phyloP scores from a whole-genome alignment of 2,888 invertebrate genomes.

The Oxyscelio sp. region DNA sequence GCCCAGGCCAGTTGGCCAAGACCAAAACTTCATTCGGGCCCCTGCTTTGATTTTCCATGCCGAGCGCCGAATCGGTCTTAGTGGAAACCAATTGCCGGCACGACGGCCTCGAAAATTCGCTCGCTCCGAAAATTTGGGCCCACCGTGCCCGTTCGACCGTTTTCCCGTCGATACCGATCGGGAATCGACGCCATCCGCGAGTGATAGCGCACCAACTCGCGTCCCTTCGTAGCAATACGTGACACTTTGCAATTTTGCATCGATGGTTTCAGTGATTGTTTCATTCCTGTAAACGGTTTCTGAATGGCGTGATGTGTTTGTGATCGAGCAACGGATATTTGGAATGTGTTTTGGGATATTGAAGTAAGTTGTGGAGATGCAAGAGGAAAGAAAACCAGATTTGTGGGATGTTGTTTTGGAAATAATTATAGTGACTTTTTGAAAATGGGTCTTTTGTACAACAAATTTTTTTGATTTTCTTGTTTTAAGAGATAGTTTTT shows the following conservation, averaged over 20 bases:
- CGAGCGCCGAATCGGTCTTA: constrained; percentile 8
- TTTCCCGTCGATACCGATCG: not conserved
- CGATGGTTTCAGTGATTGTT: not conserved
- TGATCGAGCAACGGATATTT: no score
- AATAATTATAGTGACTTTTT: no score
- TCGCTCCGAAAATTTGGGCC: constrained; percentile 1
- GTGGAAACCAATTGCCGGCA: constrained; percentile 36
- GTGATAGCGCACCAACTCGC: constrained; percentile 49
- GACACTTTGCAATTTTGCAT: constrained; percentile 9
- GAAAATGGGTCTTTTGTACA: no score
- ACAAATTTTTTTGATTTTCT: no score
- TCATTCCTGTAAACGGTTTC: no score
- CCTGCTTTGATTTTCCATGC: constrained; percentile 41
- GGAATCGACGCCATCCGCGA: constrained; percentile 42
- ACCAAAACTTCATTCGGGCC: constrained; percentile 63
- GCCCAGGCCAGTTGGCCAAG: no score
- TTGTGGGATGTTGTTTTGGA: no score
- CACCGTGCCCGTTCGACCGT: not conserved
- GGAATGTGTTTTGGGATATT: no score
- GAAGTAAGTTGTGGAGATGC: no score
- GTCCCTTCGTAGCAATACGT: constrained; percentile 33
- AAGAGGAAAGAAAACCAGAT: no score
- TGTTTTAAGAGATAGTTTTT: no score
- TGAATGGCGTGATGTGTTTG: no score
- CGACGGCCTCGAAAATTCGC: constrained; percentile 17